Evolutionary conservation across 1,140 invertebrate species (phyloP).

Genomic region (Meloidogyne exigua): DNA sequence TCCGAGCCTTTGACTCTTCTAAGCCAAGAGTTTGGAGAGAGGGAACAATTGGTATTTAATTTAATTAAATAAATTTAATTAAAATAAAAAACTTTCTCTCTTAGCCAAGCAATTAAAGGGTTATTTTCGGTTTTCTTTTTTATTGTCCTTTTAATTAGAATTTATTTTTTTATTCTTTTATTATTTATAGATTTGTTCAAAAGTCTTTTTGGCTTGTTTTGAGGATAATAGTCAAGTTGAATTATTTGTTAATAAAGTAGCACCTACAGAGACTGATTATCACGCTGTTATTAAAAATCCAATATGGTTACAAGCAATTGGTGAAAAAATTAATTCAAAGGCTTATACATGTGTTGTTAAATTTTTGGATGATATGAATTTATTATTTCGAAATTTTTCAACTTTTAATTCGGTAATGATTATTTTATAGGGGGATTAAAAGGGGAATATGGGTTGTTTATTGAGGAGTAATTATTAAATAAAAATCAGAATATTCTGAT

Average conservation of each 20-base stretch:
- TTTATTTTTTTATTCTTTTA: background rate
- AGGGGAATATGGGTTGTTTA: too few relatives aligned
- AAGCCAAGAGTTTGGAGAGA: constrained; percentile 29
- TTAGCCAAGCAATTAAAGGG: too few relatives aligned
- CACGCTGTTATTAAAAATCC: constrained; percentile 38
- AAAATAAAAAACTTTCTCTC: too few relatives aligned
- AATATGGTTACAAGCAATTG: constrained; percentile 39
- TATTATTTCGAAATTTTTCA: constrained; percentile 47
- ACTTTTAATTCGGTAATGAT: constrained; percentile 44
- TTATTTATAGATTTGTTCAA: constrained; percentile 41
- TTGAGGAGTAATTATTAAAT: too few relatives aligned
- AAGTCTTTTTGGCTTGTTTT: constrained; percentile 46
- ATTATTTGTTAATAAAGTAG: constrained; percentile 35
- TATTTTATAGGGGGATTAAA: background rate
- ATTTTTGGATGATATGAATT: constrained; percentile 51
- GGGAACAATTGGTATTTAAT: constrained; percentile 42
- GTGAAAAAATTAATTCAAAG: constrained; percentile 15
- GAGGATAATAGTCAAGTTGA: constrained; percentile 32
- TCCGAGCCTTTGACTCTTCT: constrained; percentile 27
- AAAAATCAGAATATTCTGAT: background rate
- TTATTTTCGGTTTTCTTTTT: background rate
- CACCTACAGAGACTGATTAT: constrained; percentile 26
- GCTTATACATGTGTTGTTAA: constrained; percentile 25
- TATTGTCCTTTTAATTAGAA: background rate
- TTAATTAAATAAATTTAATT: too few relatives aligned